phyloP scores from a whole-genome alignment of 2,888 invertebrate genomes.

The Apantesis nais region DNA sequence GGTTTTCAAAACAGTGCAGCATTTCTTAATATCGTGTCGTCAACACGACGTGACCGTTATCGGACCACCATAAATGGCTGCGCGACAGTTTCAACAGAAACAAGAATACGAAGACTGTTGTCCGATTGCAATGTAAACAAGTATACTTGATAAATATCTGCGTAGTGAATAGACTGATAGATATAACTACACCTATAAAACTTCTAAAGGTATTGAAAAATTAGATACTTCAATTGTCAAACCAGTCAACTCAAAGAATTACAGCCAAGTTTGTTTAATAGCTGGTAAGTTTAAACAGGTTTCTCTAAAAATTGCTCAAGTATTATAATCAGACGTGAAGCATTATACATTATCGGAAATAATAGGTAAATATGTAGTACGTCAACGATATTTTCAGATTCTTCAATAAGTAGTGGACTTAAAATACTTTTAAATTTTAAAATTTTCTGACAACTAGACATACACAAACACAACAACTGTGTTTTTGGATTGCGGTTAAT shows the following conservation, averaged over 20 bases:
- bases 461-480: no score
- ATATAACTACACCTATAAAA: not conserved
- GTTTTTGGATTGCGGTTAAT: no score
- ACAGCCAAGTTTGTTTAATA: not conserved
- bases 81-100: constrained; percentile 59
- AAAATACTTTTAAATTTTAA: no score
- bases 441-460: no score
- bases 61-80: constrained; percentile 46
- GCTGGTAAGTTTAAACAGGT: not conserved
- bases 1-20: constrained; percentile 33
- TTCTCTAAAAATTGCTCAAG: not conserved
- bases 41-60: constrained; percentile 49
- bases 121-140: constrained; percentile 53
- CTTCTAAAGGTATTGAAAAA: not conserved
- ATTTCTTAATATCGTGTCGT: constrained; percentile 38
- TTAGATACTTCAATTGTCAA: constrained; percentile 20
- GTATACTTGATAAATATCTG: not conserved
- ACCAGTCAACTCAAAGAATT: no score
- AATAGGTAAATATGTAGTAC: no score
- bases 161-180: not conserved
- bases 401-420: no score
- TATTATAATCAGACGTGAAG: not conserved
- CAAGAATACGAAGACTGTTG: constrained; percentile 57
- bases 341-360: no score
- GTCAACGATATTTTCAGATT: no score